Evolutionary conservation across 2,797 vertebrate genomes (phyloP).

Genomic region (Gobionotothen gibberifrons): DNA sequence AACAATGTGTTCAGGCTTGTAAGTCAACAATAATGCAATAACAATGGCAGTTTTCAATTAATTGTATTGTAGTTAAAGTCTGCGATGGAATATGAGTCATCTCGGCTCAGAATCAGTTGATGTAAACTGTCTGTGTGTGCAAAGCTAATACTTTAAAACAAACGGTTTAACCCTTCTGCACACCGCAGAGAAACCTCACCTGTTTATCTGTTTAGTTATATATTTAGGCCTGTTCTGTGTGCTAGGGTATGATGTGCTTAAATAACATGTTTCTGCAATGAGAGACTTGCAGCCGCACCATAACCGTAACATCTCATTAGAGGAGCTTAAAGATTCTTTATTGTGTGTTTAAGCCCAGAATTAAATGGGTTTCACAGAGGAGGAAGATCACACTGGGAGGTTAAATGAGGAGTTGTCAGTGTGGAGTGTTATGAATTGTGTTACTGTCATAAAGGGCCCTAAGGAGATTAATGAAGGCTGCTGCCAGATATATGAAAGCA

Average conservation of each 20-base stretch:
- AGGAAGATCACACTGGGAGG: constrained; percentile 51
- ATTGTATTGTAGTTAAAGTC: not conserved
- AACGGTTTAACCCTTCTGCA: constrained; percentile 9
- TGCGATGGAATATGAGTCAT: not conserved
- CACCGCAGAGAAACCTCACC: not conserved
- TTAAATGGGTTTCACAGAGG: constrained; percentile 45
- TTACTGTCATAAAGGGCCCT: constrained; percentile 59
- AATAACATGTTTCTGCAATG: constrained; percentile 33
- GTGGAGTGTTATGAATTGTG: constrained; percentile 50
- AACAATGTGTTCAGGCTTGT: constrained; percentile 36
- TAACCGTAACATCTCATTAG: constrained; percentile 39
- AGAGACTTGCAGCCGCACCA: constrained; percentile 19
- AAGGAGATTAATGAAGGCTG: constrained; percentile 69
- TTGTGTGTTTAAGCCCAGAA: constrained; percentile 30
- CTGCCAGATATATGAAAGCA: constrained; percentile 53
- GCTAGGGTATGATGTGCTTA: not conserved
- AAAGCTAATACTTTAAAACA: not conserved
- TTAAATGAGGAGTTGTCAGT: constrained; percentile 62
- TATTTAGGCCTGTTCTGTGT: constrained; percentile 4
- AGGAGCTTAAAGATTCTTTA: constrained; percentile 36
- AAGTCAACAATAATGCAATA: constrained; percentile 25
- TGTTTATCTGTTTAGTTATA: constrained; percentile 21
- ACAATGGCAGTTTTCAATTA: constrained; percentile 6
- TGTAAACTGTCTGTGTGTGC: constrained; percentile 1
- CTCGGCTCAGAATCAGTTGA: not conserved